Conservation (phyloP, 2,888 invertebrate species). For the Tyria jacobaeae region DNA sequence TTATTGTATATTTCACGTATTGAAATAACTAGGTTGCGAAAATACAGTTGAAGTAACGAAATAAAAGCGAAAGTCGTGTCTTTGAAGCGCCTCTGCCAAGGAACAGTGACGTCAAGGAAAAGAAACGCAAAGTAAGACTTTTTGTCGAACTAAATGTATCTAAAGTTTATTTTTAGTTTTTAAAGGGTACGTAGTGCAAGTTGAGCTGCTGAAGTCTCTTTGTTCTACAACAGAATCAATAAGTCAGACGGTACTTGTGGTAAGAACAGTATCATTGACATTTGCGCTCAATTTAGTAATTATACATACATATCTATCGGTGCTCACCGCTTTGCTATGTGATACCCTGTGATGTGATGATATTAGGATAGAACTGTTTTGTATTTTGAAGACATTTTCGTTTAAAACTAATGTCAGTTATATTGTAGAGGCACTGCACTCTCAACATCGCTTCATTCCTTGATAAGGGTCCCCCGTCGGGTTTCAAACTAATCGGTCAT, state of each 20-base stretch:
- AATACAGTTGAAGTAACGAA: not conserved
- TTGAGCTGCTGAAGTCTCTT: not conserved
- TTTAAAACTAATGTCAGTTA: not conserved
- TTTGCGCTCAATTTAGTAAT: conserved; percentile 15
- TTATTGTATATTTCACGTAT: not conserved
- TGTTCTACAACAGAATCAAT: conserved; percentile 19
- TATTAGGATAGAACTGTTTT: conserved; percentile 5
- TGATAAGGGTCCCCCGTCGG: too few relatives aligned
- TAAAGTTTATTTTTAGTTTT: not conserved
- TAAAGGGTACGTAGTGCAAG: not conserved
- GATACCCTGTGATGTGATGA: too few relatives aligned
- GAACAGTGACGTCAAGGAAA: not conserved
- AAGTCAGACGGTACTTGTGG: conserved; percentile 10
- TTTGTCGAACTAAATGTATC: not conserved
- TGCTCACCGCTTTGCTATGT: conserved; percentile 9
- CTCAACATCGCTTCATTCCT: too few relatives aligned
- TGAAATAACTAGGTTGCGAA: not conserved
- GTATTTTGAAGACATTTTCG: not conserved
- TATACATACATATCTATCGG: conserved; percentile 12
- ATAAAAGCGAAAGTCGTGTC: not conserved
- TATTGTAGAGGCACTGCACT: too few relatives aligned
- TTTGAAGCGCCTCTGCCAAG: not conserved
- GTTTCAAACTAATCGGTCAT: too few relatives aligned
- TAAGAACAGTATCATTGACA: conserved; percentile 2
- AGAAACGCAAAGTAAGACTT: not conserved